A percentile compares a stretch with the other conserved stretches of the same genome.
Conservation (phyloP, 2,888 invertebrate genomes). For the Apeira syringaria region DNA sequence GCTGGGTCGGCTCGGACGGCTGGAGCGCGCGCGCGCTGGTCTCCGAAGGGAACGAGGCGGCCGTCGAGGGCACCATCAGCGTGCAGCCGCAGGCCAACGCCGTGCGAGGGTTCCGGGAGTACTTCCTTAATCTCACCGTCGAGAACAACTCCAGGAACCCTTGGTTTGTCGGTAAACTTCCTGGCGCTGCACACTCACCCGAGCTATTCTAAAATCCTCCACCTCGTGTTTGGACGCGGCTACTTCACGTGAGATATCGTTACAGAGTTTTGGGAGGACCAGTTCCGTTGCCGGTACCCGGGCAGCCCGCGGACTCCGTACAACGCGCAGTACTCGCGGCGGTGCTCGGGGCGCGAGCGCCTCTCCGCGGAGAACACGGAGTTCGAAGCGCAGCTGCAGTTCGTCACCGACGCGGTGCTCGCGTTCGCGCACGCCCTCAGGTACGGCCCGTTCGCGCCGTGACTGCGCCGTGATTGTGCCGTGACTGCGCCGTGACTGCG, state of each 20-base stretch:
- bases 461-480: neutral
- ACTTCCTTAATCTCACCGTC: conserved; percentile 93
- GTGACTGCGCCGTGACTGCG: conserved; percentile 2
- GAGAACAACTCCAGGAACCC: conserved; percentile 95
- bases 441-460: conserved; percentile 56
- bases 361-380: conserved; percentile 90
- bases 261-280: conserved; percentile 97
- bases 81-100: conserved; percentile 97
- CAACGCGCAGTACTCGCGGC: conserved; percentile 86
- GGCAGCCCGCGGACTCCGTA: conserved; percentile 92
- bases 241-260: neutral
- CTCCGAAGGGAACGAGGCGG: conserved; percentile 92
- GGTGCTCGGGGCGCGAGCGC: conserved; percentile 91
- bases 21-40: conserved; percentile 96
- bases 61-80: conserved; percentile 90
- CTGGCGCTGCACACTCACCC: neutral
- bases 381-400: conserved; percentile 97
- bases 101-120: conserved; percentile 92
- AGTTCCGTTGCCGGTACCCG: conserved; percentile 94
- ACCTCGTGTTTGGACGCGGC: no score
- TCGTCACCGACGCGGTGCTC: conserved; percentile 97
- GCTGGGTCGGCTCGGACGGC: conserved; percentile 98
- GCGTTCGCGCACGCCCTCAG: conserved; percentile 95
- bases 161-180: conserved; percentile 93
- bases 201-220: no score